A percentile compares a stretch with the other conserved stretches of the same genome.
phyloP scores from a whole-genome alignment of 2,113 vertebrate species.

The Thymallus thymallus region DNA sequence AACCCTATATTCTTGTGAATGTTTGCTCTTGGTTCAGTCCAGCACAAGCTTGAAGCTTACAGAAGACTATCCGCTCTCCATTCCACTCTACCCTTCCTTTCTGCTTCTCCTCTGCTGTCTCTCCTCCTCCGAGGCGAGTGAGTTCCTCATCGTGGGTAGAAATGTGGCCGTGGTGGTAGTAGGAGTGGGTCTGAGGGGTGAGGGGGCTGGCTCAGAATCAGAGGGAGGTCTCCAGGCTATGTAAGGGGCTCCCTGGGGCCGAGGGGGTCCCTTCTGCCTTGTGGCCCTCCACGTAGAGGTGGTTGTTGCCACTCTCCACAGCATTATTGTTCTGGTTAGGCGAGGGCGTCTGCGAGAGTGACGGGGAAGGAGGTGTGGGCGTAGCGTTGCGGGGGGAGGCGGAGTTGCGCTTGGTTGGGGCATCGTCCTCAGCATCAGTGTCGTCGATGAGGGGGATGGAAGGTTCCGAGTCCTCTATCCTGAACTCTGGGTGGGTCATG shows the following conservation, averaged over 20 bases:
- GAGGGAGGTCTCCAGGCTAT: constrained; percentile 99
- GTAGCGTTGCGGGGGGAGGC: constrained; percentile 78
- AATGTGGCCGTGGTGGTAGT: constrained; percentile 46
- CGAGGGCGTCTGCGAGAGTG: constrained; percentile 76
- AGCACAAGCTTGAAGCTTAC: constrained; percentile 79
- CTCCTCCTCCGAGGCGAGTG: constrained; percentile 57
- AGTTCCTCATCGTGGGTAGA: constrained; percentile 57
- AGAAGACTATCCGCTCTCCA: constrained; percentile 69
- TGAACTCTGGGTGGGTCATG: constrained; percentile 99
- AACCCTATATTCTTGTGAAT: constrained; percentile 93
- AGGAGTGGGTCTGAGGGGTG: constrained; percentile 16
- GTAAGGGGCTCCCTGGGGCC: constrained; percentile 94
- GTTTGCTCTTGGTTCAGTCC: constrained; percentile 89
- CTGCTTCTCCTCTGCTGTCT: constrained; percentile 30
- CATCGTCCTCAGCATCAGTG: constrained; percentile 96
- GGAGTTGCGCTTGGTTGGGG: constrained; percentile 94
- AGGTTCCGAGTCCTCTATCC: constrained; percentile 99
- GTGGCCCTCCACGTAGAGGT: constrained; percentile 90
- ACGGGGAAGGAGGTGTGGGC: constrained; percentile 80
- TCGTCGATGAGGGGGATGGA: constrained; percentile 98
- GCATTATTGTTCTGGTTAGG: constrained; percentile 99
- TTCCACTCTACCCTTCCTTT: constrained; percentile 27
- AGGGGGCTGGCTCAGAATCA: constrained; percentile 78
- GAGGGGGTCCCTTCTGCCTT: constrained; percentile 91
- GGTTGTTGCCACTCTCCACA: constrained; percentile 91